phyloP scores from a whole-genome alignment of 2,888 invertebrate species.

The Nymphalis polychloros region DNA sequence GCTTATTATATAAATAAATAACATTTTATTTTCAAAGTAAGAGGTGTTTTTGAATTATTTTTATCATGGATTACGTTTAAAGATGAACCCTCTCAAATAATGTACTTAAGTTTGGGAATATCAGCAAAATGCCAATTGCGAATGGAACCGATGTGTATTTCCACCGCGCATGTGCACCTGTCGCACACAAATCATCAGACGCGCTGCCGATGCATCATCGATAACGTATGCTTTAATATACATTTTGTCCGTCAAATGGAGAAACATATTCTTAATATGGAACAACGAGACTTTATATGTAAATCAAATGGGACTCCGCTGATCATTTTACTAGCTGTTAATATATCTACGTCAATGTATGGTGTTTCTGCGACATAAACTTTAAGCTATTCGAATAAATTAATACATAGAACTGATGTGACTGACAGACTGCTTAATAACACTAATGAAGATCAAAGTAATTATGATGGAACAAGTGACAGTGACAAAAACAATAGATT shows the following conservation, averaged over 20 bases:
- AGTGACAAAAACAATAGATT: background rate
- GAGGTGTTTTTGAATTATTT: too few species aligned
- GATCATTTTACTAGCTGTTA: too few species aligned
- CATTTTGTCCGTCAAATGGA: background rate
- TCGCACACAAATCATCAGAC: slow-evolving; percentile 64
- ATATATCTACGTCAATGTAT: too few species aligned
- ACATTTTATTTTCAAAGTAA: too few species aligned
- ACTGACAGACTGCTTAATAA: background rate
- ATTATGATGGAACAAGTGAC: slow-evolving; percentile 4
- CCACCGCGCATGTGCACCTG: slow-evolving; percentile 65
- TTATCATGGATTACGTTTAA: too few species aligned
- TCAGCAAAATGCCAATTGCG: slow-evolving; percentile 71
- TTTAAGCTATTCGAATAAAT: background rate
- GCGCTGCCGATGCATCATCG: slow-evolving; percentile 58
- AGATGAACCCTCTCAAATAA: too few species aligned
- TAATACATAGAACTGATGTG: slow-evolving; percentile 2
- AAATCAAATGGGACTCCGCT: too few species aligned
- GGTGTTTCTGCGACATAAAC: background rate
- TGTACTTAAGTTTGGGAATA: slow-evolving; percentile 57
- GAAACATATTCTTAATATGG: background rate
- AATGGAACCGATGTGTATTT: slow-evolving; percentile 76
- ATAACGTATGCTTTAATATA: slow-evolving; percentile 41
- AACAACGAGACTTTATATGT: too few species aligned
- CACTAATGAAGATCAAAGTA: slow-evolving; percentile 4
- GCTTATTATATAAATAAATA: too few species aligned